Evolutionary conservation across 2,797 vertebrate genomes (phyloP), one percentile per base, ranked within the genome.

Genomic region (Gorsachius magnificus): DNA sequence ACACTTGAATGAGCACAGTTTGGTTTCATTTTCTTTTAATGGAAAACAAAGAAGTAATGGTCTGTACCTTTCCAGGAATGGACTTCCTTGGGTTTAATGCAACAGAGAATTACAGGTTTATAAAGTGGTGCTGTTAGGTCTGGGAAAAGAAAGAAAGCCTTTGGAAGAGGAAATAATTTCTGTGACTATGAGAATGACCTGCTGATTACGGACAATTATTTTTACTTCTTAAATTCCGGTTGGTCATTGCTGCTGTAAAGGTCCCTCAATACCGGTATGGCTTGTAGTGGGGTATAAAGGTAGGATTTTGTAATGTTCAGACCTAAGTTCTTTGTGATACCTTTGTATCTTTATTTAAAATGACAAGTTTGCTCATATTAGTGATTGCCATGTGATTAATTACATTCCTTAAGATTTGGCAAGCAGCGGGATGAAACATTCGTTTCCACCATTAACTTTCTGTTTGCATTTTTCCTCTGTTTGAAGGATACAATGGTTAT

Each of bases 11-110:
- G 61, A 96, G 91, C 94, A 90, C 92, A 91, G 84, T 97, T 96
- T 91, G 92, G 75, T 92, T 96, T 93, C 84, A 91, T 97, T 95
- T 97, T 95, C 76, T 91, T 91, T 87, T 95, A 96, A 96, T 93
- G 92, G 87, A 93, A 96, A 96, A 92, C 65, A 89, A 95, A 92
- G 76, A 85, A 86, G 79, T 92, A 95, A 94, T 93, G 93, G 79
- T 88, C 89, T 95, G 90, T 92, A 75, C 94, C 87, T 92, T 96
- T 85, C 61, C 43, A 75, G 81, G 89, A 93, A 41, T 66, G 87
- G 71, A 45, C 61, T 95, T 95, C 69, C 84, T 87, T 78, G 35
- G 18, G 71, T 92, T 91, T 93, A 91, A 25, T 70, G 79, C 90
- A 87, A 11, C 56, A 81, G 93, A 66, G 84, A 95, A 91, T 87